Evolutionary conservation across 37 sponge, comb jelly and placozoan species (phyloP).

Genomic region (Cladorhizidae sp.): DNA sequence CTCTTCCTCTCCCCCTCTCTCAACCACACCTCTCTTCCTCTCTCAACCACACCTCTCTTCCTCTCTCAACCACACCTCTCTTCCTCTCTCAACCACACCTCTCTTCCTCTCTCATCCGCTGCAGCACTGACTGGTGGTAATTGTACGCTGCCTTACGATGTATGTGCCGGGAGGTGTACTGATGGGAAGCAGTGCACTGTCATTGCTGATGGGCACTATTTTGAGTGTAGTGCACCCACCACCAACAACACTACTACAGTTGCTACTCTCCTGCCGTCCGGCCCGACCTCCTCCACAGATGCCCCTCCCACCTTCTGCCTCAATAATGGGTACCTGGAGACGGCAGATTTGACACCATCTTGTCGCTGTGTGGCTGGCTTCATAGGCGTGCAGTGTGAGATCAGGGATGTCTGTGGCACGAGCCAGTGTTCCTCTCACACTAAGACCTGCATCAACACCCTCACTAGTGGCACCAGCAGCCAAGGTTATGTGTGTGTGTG

Average conservation of each 20-base stretch:
- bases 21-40: too few relatives aligned
- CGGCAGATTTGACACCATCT: not conserved
- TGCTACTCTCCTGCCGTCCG: too few relatives aligned
- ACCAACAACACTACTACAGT: constrained; percentile 15
- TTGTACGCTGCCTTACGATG: constrained; percentile 22
- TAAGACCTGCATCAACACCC: not conserved
- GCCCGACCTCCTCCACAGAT: not conserved
- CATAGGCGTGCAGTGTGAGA: not conserved
- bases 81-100: not conserved
- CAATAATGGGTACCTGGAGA: constrained; percentile 10
- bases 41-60: too few relatives aligned
- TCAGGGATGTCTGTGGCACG: not conserved
- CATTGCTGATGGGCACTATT: constrained; percentile 11
- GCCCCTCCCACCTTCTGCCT: not conserved
- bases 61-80: not conserved
- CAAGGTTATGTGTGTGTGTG: constrained; percentile 30
- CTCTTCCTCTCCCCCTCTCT: not conserved
- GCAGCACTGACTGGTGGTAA: constrained; percentile 49
- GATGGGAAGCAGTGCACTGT: constrained; percentile 49
- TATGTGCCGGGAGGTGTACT: constrained; percentile 53
- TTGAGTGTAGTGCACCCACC: constrained; percentile 45
- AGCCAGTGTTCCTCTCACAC: not conserved
- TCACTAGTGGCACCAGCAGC: not conserved
- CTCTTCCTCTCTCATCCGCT: not conserved
- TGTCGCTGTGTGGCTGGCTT: constrained; percentile 20